Base-by-base conservation (phyloP, 2,113 vertebrate species). In the Globicephala melas region DNA sequence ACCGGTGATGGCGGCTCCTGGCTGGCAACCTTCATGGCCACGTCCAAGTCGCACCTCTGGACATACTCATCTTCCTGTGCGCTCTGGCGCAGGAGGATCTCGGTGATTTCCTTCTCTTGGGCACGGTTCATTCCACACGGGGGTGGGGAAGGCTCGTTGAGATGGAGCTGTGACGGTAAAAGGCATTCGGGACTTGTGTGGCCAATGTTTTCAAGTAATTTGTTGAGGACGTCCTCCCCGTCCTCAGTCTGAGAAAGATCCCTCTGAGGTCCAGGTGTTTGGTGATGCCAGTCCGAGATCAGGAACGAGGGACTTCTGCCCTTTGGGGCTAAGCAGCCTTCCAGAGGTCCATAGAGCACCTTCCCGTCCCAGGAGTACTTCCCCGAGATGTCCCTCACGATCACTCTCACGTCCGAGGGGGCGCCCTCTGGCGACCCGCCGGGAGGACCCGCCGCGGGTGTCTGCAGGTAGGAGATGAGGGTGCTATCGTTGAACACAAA, bases 401-500 rank as follows among this genome's bases (percentile, higher is more conserved):
- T 99, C n/a, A 99, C 98, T 9, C 99, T 99, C 31, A 99, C 99
- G 3, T 99, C 99, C 0, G 99, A 99, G n/a, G 99, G 98, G 2
- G 97, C 5, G 0, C 86, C 96, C 2, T 82, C 97, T 1, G 98
- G 97, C 13, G 98, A 98, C 0, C 98, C 50, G 0, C 94, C 98
- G 0, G 70, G 23, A 1, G 33, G 96, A 0, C 93, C 98, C 89
- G 99, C 99, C 0, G 99, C 89, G 0, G 99, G 99, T 41, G 99
- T 99, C 96, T 99, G 99, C 33, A 99, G 99, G 98, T 99, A 99
- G 8, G 99, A 99, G 91, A 99, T 99, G 33, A 99, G 99, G 1
- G 99, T 99, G 98, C 99, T 99, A 92, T 99, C 99, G 0, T 99
- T 99, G 96, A 99, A 99, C 21, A 99, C 99, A 5, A 99, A 99